These are phyloP conservation scores for Drosophila simulans DNA, from an alignment of 1,140 invertebrate species.

Conservation along the genomic window DNA sequence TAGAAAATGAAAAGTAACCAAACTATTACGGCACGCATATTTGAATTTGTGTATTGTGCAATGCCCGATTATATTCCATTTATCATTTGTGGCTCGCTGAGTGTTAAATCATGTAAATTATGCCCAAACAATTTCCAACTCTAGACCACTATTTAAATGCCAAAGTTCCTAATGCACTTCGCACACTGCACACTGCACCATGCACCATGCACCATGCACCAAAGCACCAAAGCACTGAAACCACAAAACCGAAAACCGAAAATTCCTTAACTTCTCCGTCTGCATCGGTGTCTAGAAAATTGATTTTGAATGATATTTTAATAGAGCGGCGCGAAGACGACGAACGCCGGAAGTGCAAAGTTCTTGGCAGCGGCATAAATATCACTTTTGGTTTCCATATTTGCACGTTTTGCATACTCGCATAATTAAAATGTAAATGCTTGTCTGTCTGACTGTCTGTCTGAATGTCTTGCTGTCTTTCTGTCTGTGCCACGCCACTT, in stretches of 20 bases:
- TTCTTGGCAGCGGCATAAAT: conserved; percentile 34
- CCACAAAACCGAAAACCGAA: conserved; percentile 57
- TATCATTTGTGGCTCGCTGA: conserved; percentile 54
- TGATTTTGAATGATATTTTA: conserved; percentile 67
- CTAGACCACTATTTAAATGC: conserved; percentile 46
- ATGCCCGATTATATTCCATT: conserved; percentile 39
- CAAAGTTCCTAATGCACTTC: conserved; percentile 43
- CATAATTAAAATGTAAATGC: conserved; percentile 65
- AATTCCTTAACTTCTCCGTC: conserved; percentile 42
- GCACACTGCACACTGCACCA: conserved; percentile 27
- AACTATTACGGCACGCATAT: conserved; percentile 22
- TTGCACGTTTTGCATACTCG: conserved; percentile 58
- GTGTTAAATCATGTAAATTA: conserved; percentile 68
- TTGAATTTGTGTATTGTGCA: conserved; percentile 39
- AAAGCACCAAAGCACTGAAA: conserved; percentile 46
- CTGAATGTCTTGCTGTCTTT: conserved; percentile 7
- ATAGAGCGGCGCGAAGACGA: conserved; percentile 49
- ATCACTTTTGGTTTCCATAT: conserved; percentile 73
- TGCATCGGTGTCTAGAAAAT: conserved; percentile 61
- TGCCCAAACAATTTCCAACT: conserved; percentile 41
- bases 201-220: conserved; percentile 33
- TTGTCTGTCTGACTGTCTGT: conserved; percentile 22
- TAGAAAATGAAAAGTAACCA: conserved; percentile 2
- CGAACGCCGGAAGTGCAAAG: conserved; percentile 44
- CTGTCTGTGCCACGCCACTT: conserved; percentile 15